These are phyloP conservation scores for Pentamera pediparva DNA, from an alignment of 53 echinoderm and acorn worm species.

Conservation along the genomic window DNA sequence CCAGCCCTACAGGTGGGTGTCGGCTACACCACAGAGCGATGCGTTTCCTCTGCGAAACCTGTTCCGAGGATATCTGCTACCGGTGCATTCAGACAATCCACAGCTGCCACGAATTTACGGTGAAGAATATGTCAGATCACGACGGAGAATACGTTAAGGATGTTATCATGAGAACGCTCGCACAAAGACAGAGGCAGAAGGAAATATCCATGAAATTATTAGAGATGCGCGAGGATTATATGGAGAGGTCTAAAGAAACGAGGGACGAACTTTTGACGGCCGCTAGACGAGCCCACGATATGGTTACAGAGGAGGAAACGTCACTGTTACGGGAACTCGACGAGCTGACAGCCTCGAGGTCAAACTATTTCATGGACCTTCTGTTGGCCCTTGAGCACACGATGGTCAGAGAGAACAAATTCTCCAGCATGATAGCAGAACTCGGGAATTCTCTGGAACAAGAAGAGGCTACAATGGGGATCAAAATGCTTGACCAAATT, in stretches of 20 bases:
- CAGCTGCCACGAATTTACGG: neutral
- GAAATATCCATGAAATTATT: constrained; percentile 6
- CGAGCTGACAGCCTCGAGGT: neutral
- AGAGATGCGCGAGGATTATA: neutral
- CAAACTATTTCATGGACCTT: constrained; percentile 5
- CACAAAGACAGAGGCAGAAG: neutral
- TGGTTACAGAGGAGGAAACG: neutral
- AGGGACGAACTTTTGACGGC: neutral
- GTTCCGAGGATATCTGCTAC: constrained; percentile 6
- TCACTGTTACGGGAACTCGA: neutral
- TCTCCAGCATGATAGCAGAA: neutral
- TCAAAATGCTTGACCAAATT: neutral
- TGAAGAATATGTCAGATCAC: neutral
- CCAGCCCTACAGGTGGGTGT: neutral
- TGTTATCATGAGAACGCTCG: neutral
- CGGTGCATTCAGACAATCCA: neutral
- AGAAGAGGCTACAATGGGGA: neutral
- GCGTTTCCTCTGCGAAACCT: neutral
- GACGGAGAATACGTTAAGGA: neutral
- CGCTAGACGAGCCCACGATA: neutral
- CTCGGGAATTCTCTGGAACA: neutral
- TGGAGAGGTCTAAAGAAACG: neutral
- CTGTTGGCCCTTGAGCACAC: constrained; percentile 2
- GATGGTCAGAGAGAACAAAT: neutral
- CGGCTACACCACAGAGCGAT: neutral